Conservation (phyloP, 1,140 invertebrate genomes). For the Neodiprion fabricii region DNA sequence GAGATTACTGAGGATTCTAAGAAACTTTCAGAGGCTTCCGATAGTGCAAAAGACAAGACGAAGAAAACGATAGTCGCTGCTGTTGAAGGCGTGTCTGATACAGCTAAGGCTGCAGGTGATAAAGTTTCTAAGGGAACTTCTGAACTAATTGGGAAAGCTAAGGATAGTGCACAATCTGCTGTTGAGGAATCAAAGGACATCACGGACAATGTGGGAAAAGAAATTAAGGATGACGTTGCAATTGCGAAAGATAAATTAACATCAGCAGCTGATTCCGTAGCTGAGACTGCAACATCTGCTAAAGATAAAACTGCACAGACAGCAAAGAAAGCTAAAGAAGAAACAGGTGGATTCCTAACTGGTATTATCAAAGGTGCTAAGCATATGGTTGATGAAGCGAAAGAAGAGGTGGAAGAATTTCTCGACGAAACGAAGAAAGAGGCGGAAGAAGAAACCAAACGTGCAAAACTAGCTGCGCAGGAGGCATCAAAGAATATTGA, state of each 20-base stretch:
- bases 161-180: constrained; percentile 6
- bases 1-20: constrained; percentile 1
- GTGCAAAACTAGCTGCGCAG: background rate
- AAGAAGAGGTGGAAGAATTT: constrained; percentile 13
- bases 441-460: constrained; percentile 8
- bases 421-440: constrained; percentile 4
- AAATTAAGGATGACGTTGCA: background rate
- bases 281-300: background rate
- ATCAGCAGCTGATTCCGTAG: background rate
- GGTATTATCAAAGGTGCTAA: constrained; percentile 9
- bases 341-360: constrained; percentile 7
- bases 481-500: constrained; percentile 3
- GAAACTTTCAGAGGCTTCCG: background rate
- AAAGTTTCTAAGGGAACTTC: constrained; percentile 19
- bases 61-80: background rate
- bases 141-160: constrained; percentile 8
- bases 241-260: constrained; percentile 10
- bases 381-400: background rate
- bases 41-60: background rate
- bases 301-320: constrained; percentile 11
- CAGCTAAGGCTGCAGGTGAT: constrained; percentile 17
- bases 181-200: background rate
- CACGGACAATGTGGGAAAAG: constrained; percentile 15
- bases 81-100: background rate
- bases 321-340: constrained; percentile 5